Percentiles rank a stretch among this genome's conserved stretches.
Evolutionary conservation across 2,888 invertebrate genomes (phyloP).

Genomic region (Uropetala carovei): DNA sequence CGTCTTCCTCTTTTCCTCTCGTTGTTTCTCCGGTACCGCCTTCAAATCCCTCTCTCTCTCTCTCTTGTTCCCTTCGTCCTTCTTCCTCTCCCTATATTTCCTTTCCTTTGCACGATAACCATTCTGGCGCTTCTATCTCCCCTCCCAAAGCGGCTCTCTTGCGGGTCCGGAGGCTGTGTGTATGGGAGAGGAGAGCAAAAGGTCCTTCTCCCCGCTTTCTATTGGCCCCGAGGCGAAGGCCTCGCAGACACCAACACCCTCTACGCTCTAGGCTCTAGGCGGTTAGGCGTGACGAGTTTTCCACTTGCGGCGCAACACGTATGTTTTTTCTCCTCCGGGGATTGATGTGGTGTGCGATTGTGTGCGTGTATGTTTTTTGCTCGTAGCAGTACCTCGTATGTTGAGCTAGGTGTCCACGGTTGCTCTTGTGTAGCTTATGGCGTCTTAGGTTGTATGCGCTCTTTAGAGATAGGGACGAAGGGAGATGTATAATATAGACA

Average conservation of each 20-base stretch:
- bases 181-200: not conserved
- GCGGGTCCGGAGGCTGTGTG: not conserved
- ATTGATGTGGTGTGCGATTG: not conserved
- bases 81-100: not conserved
- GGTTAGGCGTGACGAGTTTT: conserved; percentile 12
- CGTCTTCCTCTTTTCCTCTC: not conserved
- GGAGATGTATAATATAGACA: not conserved
- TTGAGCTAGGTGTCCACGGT: not conserved
- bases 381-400: not conserved
- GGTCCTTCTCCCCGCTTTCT: conserved; percentile 26
- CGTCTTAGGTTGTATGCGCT: not conserved
- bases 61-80: not conserved
- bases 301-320: conserved; percentile 5
- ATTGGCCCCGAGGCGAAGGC: conserved; percentile 10
- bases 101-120: not conserved
- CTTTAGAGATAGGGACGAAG: no score
- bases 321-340: not conserved
- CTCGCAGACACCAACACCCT: not conserved
- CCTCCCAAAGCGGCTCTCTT: not conserved
- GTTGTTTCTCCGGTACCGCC: not conserved
- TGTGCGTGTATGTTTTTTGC: not conserved
- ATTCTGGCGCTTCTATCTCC: not conserved
- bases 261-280: not conserved
- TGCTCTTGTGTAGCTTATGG: not conserved
- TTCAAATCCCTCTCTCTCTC: not conserved